Conservation (phyloP, 1,140 invertebrate species). For the Aphaenogaster rudis region DNA sequence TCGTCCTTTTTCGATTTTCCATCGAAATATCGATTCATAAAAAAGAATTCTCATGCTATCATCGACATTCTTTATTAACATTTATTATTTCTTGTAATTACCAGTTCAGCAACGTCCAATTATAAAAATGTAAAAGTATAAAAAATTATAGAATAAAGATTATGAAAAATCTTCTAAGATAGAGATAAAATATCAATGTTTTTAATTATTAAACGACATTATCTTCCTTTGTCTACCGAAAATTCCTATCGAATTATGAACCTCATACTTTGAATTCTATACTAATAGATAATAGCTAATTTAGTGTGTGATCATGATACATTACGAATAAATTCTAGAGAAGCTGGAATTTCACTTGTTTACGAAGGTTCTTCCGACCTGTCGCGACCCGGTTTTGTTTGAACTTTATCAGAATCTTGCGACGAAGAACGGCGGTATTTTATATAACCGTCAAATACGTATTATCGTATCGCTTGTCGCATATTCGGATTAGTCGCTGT, state of each 20-base stretch:
- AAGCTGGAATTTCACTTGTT: constrained; percentile 30
- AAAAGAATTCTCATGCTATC: neutral
- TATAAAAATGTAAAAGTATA: neutral
- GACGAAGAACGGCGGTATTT: constrained; percentile 61
- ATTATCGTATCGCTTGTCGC: constrained; percentile 78
- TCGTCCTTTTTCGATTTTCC: constrained; percentile 2
- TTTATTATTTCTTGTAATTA: constrained; percentile 15
- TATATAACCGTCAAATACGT: constrained; percentile 71
- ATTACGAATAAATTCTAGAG: neutral
- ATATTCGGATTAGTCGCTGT: constrained; percentile 81
- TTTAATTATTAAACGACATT: neutral
- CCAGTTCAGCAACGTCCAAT: neutral
- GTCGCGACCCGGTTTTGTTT: constrained; percentile 77
- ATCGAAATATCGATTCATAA: constrained; percentile 13
- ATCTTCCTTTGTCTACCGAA: neutral
- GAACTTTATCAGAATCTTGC: constrained; percentile 75
- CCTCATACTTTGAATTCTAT: neutral
- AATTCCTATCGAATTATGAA: neutral
- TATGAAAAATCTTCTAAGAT: neutral
- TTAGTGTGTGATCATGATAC: neutral
- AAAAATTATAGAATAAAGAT: neutral
- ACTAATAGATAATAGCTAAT: neutral
- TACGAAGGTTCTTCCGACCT: constrained; percentile 66
- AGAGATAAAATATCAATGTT: neutral
- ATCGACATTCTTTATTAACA: neutral